Conservation (phyloP, 2,797 vertebrate species). For the Bovichtus diacanthus region DNA sequence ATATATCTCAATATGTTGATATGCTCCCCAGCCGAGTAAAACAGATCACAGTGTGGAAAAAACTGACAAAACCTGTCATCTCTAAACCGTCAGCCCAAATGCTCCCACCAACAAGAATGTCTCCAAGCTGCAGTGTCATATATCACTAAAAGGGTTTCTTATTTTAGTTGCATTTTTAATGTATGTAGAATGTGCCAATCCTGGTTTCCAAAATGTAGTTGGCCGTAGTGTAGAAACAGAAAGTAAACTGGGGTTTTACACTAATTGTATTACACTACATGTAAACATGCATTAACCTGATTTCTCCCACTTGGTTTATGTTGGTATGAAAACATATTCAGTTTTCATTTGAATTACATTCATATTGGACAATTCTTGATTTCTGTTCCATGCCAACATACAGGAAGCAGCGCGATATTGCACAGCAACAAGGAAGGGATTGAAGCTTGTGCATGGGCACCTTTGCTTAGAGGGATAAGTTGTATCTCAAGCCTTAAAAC, state of each 20-base stretch:
- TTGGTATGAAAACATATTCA: neutral
- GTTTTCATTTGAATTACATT: neutral
- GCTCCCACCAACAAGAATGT: neutral
- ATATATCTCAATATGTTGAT: slow-evolving; percentile 27
- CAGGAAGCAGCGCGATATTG: neutral
- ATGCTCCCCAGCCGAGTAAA: slow-evolving; percentile 17
- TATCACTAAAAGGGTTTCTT: slow-evolving; percentile 35
- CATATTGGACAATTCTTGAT: neutral
- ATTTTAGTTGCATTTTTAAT: slow-evolving; percentile 9
- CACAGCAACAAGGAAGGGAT: neutral
- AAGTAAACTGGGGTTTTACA: neutral
- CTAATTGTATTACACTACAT: neutral
- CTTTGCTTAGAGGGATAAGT: too few species aligned
- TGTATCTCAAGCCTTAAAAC: too few species aligned
- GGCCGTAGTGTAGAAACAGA: neutral
- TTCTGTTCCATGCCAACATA: neutral
- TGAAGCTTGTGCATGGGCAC: too few species aligned
- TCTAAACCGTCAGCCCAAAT: slow-evolving; percentile 35
- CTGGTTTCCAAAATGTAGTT: neutral
- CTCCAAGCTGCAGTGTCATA: slow-evolving; percentile 24
- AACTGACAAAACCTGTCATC: slow-evolving; percentile 36
- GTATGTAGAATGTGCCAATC: neutral
- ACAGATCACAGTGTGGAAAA: slow-evolving; percentile 5
- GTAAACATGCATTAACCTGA: neutral
- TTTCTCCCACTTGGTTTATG: neutral